Base-by-base conservation (phyloP, 2,113 vertebrate species). In the Galeopterus variegatus region DNA sequence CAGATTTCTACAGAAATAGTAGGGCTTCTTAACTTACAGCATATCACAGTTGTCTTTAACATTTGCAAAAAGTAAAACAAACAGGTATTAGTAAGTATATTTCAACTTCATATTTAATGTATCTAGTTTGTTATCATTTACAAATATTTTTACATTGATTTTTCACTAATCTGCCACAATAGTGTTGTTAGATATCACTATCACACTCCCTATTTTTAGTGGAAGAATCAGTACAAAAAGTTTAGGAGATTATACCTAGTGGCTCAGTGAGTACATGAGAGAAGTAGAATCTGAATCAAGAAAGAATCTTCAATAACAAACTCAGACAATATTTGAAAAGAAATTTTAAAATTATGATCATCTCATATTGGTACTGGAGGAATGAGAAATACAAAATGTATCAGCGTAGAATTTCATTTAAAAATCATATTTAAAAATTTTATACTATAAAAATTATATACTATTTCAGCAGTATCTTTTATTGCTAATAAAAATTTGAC, bases 391-490 rank as follows among this genome's bases (percentile, higher is more conserved):
- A 6, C 26, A 69, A 80, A 85, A 48, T 54, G 84, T 41, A 67
- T 72, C 13, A 48, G 0, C 23, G 14, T 33, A 93, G 31, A 73
- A 28, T 60, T 88, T 79, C 0, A 41, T 88, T 92, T 50, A 31
- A 92, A 92, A 92, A 69, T 33, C 31, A 41, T 26, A 24, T 5
- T 62, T 81, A 41, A 41, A 41, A 41, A 41, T 3, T 41, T 41
- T 41, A 41, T 41, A 41, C 41, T 41, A 41, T 50, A 31, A 92
- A 92, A 92, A 69, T 33, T n/a, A 41, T 26, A 24, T 5, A 41
- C 56, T 81, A 45, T 48, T 88, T 97, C 33, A 89, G 4, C 77
- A n/a, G 5, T 65, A 81, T 85, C 12, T 88, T 80, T 94, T 81
- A 50, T 93, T 82, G 4, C 67, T 80, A 2, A 90, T 26, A 54